These are phyloP conservation scores for Oegoconia quadripuncta DNA, from an alignment of 2,888 invertebrate genomes.

Conservation along the genomic window DNA sequence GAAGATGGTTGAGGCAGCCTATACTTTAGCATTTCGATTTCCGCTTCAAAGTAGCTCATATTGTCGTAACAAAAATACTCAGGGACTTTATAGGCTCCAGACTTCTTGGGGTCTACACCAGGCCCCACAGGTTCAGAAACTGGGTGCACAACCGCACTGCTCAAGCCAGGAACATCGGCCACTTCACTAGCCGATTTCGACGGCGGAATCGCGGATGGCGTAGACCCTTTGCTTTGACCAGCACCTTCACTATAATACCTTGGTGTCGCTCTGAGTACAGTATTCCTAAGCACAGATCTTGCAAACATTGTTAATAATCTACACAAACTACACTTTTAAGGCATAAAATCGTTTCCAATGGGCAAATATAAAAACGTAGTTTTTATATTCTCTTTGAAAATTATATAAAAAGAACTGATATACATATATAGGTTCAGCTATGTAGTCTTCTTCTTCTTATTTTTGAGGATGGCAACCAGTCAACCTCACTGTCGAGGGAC, in stretches of 20 bases:
- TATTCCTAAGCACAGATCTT: constrained; percentile 31
- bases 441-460: too few species aligned
- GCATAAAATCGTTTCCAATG: too few species aligned
- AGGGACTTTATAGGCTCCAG: constrained; percentile 89
- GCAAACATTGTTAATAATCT: constrained; percentile 24
- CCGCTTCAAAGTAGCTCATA: constrained; percentile 89
- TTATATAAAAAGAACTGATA: not conserved
- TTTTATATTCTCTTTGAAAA: not conserved
- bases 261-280: constrained; percentile 25
- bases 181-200: constrained; percentile 20
- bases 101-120: constrained; percentile 82
- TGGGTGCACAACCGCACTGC: constrained; percentile 76
- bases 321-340: constrained; percentile 40
- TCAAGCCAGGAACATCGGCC: constrained; percentile 82
- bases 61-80: constrained; percentile 91
- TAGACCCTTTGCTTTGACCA: constrained; percentile 28
- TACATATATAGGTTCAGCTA: too few species aligned
- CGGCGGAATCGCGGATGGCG: constrained; percentile 26
- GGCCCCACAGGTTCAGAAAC: constrained; percentile 82
- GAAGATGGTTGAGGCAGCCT: constrained; percentile 89
- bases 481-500: too few species aligned
- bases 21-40: constrained; percentile 89
- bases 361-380: too few species aligned
- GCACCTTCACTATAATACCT: constrained; percentile 47
- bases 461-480: too few species aligned